These are phyloP conservation scores for Drosophila helvetica DNA, from an alignment of 2,888 invertebrate genomes.

Conservation along the genomic window DNA sequence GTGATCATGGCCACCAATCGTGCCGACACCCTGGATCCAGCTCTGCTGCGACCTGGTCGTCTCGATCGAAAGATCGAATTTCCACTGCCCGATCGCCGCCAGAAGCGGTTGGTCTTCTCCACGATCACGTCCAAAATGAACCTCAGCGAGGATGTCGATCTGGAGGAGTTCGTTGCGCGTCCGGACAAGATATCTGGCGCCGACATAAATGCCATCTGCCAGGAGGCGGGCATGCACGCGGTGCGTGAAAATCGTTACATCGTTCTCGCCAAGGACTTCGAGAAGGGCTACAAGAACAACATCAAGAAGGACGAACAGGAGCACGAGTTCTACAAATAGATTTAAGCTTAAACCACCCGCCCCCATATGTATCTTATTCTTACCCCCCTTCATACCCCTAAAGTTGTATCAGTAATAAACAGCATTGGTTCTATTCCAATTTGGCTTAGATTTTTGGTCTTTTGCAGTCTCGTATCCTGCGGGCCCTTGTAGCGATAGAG, in stretches of 20 bases:
- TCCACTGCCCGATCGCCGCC: constrained; percentile 93
- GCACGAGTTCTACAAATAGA: constrained; percentile 99
- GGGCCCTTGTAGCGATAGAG: neutral
- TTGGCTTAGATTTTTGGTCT: neutral
- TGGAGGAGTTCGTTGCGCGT: constrained; percentile 99
- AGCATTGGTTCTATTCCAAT: neutral
- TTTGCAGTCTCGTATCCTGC: neutral
- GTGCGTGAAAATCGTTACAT: constrained; percentile 99
- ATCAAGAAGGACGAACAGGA: constrained; percentile 98
- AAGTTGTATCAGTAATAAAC: neutral
- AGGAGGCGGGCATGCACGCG: constrained; percentile 99
- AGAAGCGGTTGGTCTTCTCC: constrained; percentile 98
- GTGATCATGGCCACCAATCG: constrained; percentile 98
- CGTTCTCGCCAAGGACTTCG: constrained; percentile 99
- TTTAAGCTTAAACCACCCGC: neutral
- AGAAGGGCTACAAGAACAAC: constrained; percentile 99
- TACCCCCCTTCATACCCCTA: neutral
- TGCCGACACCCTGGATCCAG: constrained; percentile 99
- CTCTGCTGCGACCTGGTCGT: constrained; percentile 88
- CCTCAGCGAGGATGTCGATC: constrained; percentile 98
- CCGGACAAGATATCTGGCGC: constrained; percentile 99
- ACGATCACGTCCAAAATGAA: constrained; percentile 99
- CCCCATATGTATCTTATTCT: neutral
- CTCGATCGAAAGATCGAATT: constrained; percentile 99
- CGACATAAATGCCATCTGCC: constrained; percentile 99